phyloP scores from a whole-genome alignment of 30 jellyfish, hydroid and myxozoan genomes.

The Pelagia noctiluca region DNA sequence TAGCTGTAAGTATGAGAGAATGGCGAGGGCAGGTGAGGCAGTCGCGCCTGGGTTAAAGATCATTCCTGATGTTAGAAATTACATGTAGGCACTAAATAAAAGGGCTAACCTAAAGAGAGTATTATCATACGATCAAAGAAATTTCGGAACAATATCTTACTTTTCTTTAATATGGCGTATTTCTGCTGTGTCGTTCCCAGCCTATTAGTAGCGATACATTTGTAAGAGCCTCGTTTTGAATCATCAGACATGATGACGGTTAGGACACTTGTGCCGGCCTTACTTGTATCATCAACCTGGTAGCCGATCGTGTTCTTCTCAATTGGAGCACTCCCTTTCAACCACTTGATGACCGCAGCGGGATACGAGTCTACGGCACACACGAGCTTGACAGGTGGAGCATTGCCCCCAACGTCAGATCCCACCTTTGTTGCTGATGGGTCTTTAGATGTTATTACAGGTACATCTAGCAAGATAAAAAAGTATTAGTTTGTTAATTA shows the following conservation, averaged over 20 bases:
- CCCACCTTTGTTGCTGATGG: slow-evolving; percentile 88
- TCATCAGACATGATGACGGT: slow-evolving; percentile 50
- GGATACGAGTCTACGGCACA: slow-evolving; percentile 89
- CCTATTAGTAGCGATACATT: slow-evolving; percentile 75
- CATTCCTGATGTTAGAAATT: too few species aligned
- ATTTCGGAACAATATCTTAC: slow-evolving; percentile 44
- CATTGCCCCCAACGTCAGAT: slow-evolving; percentile 77
- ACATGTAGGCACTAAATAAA: neutral
- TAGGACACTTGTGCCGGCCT: slow-evolving; percentile 58
- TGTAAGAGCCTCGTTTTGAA: slow-evolving; percentile 58
- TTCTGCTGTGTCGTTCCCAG: slow-evolving; percentile 76
- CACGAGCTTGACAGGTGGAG: slow-evolving; percentile 58
- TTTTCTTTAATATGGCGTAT: slow-evolving; percentile 70
- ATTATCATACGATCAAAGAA: neutral
- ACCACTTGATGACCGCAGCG: slow-evolving; percentile 77
- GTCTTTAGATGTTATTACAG: slow-evolving; percentile 77
- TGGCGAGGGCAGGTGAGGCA: too few species aligned
- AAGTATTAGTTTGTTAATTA: neutral
- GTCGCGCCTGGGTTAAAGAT: too few species aligned
- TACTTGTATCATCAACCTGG: slow-evolving; percentile 14
- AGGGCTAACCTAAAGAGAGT: neutral
- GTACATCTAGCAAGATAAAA: slow-evolving; percentile 71
- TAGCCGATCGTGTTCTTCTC: slow-evolving; percentile 67
- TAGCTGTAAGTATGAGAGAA: neutral
- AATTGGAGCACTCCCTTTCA: slow-evolving; percentile 27